Evolutionary conservation across 2,888 invertebrate species (phyloP).

Genomic region (Anthophora plumipes): DNA sequence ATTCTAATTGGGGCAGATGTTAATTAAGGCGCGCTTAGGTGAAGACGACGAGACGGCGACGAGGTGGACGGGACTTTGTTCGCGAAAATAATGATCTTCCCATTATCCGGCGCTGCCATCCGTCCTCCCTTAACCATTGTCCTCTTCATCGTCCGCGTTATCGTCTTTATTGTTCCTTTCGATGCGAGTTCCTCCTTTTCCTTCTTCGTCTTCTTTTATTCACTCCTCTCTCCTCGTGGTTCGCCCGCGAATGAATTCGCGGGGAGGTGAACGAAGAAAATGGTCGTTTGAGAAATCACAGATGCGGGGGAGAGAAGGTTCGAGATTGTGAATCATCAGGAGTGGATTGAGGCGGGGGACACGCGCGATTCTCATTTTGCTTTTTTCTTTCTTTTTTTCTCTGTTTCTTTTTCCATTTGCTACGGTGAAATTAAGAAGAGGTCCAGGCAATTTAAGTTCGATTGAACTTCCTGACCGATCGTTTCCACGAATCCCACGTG

Average conservation of each 20-base stretch:
- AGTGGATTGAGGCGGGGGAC: not conserved
- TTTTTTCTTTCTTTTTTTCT: too few relatives aligned
- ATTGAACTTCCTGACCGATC: constrained; percentile 7
- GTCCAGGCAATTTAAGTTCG: constrained; percentile 17
- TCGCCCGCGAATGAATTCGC: constrained; percentile 21
- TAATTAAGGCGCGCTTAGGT: constrained; percentile 78
- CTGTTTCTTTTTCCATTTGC: not conserved
- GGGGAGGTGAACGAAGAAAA: constrained; percentile 4
- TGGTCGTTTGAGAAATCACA: not conserved
- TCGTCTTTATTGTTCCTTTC: constrained; percentile 78
- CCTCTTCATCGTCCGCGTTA: constrained; percentile 82
- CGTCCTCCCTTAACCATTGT: constrained; percentile 80
- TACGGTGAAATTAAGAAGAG: constrained; percentile 10
- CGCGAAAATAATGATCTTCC: constrained; percentile 83
- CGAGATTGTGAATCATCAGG: constrained; percentile 13
- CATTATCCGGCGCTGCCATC: constrained; percentile 78
- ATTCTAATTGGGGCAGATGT: constrained; percentile 79
- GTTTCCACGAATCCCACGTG: not conserved
- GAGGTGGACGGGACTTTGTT: constrained; percentile 81
- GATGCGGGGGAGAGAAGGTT: too few relatives aligned
- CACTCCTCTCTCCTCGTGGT: not conserved
- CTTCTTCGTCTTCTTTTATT: constrained; percentile 35
- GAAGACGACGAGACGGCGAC: constrained; percentile 71
- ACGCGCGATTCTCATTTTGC: constrained; percentile 37
- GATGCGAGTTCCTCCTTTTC: constrained; percentile 42